Conservation (phyloP, 2,888 invertebrate genomes). For the Schizotus pectinicornis region DNA sequence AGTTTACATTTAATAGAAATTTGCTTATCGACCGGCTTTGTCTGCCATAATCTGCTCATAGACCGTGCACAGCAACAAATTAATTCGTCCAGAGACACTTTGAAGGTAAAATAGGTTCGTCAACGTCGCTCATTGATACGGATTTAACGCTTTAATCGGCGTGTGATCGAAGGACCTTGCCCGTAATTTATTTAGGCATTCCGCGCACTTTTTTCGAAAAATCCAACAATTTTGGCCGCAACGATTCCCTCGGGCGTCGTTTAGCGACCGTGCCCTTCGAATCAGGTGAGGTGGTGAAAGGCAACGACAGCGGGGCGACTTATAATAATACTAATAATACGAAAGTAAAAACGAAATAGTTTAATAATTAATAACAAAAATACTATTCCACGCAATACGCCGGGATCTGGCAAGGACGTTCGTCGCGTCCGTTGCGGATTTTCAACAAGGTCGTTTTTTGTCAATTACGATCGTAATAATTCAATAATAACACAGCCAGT, state of each 20-base stretch:
- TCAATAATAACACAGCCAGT: too few relatives aligned
- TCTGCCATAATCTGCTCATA: too few relatives aligned
- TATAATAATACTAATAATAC: too few relatives aligned
- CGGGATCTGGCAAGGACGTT: slow-evolving; percentile 19
- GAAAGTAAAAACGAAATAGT: too few relatives aligned
- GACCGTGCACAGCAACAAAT: background rate
- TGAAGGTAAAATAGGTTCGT: slow-evolving; percentile 7
- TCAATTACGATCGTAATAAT: too few relatives aligned
- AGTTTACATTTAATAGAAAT: too few relatives aligned
- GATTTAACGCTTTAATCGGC: slow-evolving; percentile 4
- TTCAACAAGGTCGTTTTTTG: slow-evolving; percentile 19
- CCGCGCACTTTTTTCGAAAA: background rate
- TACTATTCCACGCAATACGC: slow-evolving; percentile 5
- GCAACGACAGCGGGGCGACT: too few relatives aligned
- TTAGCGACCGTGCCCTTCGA: too few relatives aligned
- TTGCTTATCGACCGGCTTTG: too few relatives aligned
- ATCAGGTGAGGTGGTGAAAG: too few relatives aligned
- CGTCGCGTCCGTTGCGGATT: slow-evolving; percentile 27
- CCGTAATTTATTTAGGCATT: background rate
- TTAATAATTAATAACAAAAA: slow-evolving; percentile 21
- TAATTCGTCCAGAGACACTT: slow-evolving; percentile 1
- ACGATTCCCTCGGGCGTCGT: too few relatives aligned
- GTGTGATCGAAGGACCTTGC: slow-evolving; percentile 2
- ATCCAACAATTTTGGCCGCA: too few relatives aligned
- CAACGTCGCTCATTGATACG: slow-evolving; percentile 1